phyloP scores from a whole-genome alignment of 2,888 invertebrate genomes.

The Ferrisia virgata region DNA sequence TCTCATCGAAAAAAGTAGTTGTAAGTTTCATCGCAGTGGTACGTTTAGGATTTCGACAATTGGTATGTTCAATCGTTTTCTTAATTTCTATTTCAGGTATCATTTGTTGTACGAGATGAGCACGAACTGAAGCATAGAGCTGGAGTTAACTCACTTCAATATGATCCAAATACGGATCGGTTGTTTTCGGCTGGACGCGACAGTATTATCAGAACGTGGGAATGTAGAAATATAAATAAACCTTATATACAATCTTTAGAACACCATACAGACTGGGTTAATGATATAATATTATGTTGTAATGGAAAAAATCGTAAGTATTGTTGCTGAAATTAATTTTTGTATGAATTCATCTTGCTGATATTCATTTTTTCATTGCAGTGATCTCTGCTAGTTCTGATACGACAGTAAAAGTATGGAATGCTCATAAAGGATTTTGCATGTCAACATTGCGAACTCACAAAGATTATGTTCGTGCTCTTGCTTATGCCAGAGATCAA shows the following conservation, averaged over 20 bases:
- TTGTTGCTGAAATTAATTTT: neutral
- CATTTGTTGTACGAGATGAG: conserved; percentile 96
- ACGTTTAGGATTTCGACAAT: neutral
- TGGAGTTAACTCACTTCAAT: conserved; percentile 92
- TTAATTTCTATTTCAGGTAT: conserved; percentile 66
- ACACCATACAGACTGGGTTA: conserved; percentile 99
- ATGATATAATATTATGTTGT: conserved; percentile 96
- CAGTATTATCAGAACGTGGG: conserved; percentile 93
- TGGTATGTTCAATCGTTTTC: too few relatives aligned
- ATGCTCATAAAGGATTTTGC: conserved; percentile 97
- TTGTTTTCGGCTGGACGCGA: conserved; percentile 96
- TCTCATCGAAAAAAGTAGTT: conserved; percentile 33
- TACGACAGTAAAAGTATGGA: conserved; percentile 99
- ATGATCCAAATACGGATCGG: conserved; percentile 80
- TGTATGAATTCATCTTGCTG: neutral
- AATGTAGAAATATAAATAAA: conserved; percentile 63
- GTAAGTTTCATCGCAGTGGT: neutral
- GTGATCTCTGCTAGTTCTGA: conserved; percentile 99
- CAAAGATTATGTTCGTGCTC: conserved; percentile 95
- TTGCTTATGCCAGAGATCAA: conserved; percentile 95
- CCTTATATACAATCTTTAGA: conserved; percentile 95
- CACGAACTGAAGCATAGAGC: conserved; percentile 91
- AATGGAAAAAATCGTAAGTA: conserved; percentile 85
- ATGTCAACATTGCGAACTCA: conserved; percentile 98
- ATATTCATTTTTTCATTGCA: conserved; percentile 52